Evolutionary conservation across 2,888 invertebrate genomes (phyloP).

Genomic region (Idaea aversata): DNA sequence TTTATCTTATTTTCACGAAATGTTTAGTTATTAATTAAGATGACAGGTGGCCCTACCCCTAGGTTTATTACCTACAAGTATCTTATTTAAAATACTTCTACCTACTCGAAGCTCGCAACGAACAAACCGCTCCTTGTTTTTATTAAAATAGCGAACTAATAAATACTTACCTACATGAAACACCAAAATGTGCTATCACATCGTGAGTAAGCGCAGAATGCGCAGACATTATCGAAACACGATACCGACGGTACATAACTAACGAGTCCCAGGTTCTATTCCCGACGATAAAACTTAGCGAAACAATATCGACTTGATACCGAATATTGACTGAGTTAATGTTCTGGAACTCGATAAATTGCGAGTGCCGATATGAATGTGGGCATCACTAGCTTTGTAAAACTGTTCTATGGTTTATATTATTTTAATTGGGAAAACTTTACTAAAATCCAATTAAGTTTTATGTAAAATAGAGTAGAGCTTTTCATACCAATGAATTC

Average conservation of each 20-base stretch:
- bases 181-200: slow-evolving; percentile 32
- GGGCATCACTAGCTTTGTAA: slow-evolving; percentile 28
- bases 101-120: neutral
- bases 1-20: too few relatives aligned
- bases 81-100: too few relatives aligned
- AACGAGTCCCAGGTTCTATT: slow-evolving; percentile 55
- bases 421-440: too few relatives aligned
- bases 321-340: slow-evolving; percentile 60
- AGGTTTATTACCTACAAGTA: too few relatives aligned
- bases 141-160: slow-evolving; percentile 19
- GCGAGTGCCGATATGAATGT: slow-evolving; percentile 29
- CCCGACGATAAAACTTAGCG: slow-evolving; percentile 60
- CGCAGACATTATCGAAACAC: slow-evolving; percentile 62
- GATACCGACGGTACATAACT: slow-evolving; percentile 65
- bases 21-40: too few relatives aligned
- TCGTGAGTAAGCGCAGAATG: slow-evolving; percentile 37
- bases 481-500: too few relatives aligned
- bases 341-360: slow-evolving; percentile 48
- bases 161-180: slow-evolving; percentile 28
- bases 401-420: neutral
- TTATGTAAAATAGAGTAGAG: too few relatives aligned
- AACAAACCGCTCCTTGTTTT: neutral
- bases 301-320: slow-evolving; percentile 69
- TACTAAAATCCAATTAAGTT: too few relatives aligned
- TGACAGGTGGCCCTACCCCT: too few relatives aligned